These are phyloP conservation scores for Clupea harengus DNA, from an alignment of 2,113 vertebrate species.

Conservation along the genomic window DNA sequence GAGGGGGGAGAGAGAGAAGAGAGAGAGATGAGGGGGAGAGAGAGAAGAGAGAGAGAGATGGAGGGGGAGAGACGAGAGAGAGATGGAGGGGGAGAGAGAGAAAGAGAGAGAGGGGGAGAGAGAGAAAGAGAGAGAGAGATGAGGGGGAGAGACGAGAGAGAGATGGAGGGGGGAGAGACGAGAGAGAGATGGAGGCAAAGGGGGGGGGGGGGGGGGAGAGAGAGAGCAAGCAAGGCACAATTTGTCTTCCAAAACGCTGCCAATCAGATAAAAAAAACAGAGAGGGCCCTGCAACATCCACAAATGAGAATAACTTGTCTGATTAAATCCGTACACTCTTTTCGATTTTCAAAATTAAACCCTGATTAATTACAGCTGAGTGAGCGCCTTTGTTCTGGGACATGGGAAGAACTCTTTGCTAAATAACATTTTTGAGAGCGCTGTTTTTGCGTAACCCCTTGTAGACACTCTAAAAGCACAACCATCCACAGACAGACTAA, in stretches of 20 bases:
- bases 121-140: too few species aligned
- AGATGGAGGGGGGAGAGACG: too few species aligned
- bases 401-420: not conserved
- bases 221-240: conserved; percentile 10
- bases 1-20: not conserved
- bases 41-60: too few species aligned
- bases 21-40: conserved; percentile 23
- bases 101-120: not conserved
- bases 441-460: not conserved
- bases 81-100: not conserved
- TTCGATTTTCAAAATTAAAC: conserved; percentile 16
- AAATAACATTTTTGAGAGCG: not conserved
- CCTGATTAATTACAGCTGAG: conserved; percentile 27
- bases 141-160: not conserved
- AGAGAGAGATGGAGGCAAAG: not conserved
- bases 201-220: not conserved
- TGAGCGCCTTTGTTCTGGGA: not conserved
- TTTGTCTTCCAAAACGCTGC: conserved; percentile 33
- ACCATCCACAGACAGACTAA: not conserved
- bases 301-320: conserved; percentile 29
- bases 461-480: not conserved
- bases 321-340: conserved; percentile 30
- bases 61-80: too few species aligned
- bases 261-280: conserved; percentile 29
- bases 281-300: conserved; percentile 14